phyloP scores from a whole-genome alignment of 2,113 vertebrate species.

The Leptocoma aspasia region DNA sequence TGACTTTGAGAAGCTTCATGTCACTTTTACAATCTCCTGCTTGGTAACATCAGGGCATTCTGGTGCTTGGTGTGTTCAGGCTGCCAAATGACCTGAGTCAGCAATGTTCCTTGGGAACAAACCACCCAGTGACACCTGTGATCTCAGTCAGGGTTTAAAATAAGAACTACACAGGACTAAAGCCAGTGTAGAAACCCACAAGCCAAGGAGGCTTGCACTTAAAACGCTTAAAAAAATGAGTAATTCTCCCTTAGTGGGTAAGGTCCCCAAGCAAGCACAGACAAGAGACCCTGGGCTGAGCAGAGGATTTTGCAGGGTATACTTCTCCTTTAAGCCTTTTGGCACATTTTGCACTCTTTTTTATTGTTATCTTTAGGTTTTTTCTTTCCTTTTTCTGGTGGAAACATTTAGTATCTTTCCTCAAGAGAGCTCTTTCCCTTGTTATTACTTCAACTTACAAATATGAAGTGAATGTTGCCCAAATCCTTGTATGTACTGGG shows the following conservation, averaged over 20 bases:
- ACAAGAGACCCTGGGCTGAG: neutral
- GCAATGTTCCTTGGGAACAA: neutral
- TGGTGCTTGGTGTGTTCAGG: neutral
- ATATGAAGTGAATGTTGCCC: slow-evolving; percentile 16
- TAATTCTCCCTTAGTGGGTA: neutral
- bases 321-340: neutral
- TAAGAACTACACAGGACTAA: neutral
- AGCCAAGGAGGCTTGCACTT: neutral
- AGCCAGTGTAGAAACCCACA: neutral
- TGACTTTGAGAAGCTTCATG: neutral
- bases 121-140: neutral
- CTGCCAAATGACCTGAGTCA: neutral
- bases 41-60: neutral
- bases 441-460: slow-evolving; percentile 10
- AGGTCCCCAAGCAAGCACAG: neutral
- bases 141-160: neutral
- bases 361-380: neutral
- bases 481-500: neutral
- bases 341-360: neutral
- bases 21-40: neutral
- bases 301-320: neutral
- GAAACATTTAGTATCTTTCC: neutral
- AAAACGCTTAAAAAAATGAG: neutral
- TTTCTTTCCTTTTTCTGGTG: neutral
- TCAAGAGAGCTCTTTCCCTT: neutral